Evolutionary conservation across 2,113 vertebrate genomes (phyloP).

Genomic region (Meriones unguiculatus): DNA sequence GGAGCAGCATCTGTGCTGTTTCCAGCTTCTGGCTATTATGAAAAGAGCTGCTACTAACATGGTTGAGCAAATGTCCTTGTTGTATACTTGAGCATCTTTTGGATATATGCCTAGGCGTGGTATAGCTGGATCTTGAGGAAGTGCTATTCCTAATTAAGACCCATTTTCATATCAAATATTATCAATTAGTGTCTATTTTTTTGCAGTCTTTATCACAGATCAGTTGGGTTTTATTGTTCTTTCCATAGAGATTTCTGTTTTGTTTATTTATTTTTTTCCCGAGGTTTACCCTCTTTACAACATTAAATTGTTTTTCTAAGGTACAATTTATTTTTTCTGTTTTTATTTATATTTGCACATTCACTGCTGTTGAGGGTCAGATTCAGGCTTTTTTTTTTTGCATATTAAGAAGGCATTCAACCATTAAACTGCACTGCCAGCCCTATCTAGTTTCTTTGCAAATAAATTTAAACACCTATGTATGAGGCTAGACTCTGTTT

Average conservation of each 20-base stretch:
- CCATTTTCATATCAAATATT: not conserved
- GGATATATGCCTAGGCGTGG: no score
- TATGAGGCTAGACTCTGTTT: not conserved
- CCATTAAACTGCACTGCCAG: not conserved
- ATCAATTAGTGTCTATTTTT: not conserved
- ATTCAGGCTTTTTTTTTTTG: no score
- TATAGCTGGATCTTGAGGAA: no score
- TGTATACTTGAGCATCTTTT: no score
- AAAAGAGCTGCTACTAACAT: no score
- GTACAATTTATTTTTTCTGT: not conserved
- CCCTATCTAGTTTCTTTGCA: not conserved
- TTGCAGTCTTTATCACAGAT: not conserved
- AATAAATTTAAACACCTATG: not conserved
- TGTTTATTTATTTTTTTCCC: not conserved
- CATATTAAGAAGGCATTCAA: not conserved
- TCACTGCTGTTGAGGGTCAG: not conserved
- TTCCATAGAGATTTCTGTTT: not conserved
- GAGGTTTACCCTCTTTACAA: not conserved
- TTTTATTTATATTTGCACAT: not conserved
- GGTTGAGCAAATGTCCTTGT: no score
- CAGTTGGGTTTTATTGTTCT: not conserved
- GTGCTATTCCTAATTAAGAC: no score
- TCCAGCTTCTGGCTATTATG: no score
- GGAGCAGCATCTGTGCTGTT: no score
- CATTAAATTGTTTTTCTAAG: not conserved